A percentile compares a stretch with the other conserved stretches of the same genome.
These are phyloP conservation scores for Papilio polytes DNA, from an alignment of 1,140 invertebrate species.

Conservation along the genomic window DNA sequence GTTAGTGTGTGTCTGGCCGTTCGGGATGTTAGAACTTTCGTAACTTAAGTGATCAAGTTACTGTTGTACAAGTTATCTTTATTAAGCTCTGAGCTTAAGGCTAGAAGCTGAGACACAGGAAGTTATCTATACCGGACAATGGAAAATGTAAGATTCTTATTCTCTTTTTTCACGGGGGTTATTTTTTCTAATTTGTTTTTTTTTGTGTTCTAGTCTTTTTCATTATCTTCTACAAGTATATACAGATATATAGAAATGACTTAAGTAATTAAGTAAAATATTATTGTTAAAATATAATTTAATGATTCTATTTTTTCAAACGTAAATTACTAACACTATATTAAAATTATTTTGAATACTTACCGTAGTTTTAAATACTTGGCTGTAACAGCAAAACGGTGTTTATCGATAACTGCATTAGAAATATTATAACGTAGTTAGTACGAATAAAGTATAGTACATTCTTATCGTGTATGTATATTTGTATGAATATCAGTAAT, in stretches of 20 bases:
- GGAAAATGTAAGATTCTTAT: not conserved
- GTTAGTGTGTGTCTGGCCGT: not conserved
- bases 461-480: not conserved
- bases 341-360: too few relatives aligned
- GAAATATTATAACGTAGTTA: not conserved
- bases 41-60: not conserved
- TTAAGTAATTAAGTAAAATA: too few relatives aligned
- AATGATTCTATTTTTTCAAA: too few relatives aligned
- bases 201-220: too few relatives aligned
- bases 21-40: not conserved
- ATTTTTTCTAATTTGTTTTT: too few relatives aligned
- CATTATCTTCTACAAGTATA: too few relatives aligned
- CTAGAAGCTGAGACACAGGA: not conserved
- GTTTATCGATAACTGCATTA: not conserved
- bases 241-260: too few relatives aligned
- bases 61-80: not conserved
- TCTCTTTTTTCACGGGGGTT: not conserved
- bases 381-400: not conserved
- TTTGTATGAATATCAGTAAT: constrained; percentile 8
- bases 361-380: too few relatives aligned
- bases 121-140: not conserved
- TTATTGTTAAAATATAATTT: too few relatives aligned
- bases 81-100: not conserved
- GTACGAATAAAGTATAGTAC: not conserved
- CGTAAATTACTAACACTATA: too few relatives aligned